phyloP scores from a whole-genome alignment of 2,888 invertebrate species.

The Dioctria rufipes region DNA sequence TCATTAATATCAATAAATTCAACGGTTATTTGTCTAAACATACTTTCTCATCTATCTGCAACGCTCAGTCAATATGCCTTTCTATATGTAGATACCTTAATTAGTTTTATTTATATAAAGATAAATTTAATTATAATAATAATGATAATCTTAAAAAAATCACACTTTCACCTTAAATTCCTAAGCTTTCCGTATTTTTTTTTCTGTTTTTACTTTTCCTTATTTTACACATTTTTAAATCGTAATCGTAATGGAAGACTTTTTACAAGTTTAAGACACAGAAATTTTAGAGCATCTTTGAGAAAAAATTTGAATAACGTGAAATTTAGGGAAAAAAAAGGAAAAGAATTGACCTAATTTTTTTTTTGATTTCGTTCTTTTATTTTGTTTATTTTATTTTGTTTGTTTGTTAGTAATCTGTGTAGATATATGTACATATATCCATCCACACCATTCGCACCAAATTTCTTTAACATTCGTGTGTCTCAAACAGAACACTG shows the following conservation, averaged over 20 bases:
- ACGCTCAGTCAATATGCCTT: conserved; percentile 13
- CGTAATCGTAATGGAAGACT: conserved; percentile 71
- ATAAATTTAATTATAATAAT: not conserved
- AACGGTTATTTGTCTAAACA: conserved; percentile 5
- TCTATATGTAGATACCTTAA: not conserved
- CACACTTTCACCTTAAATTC: conserved; percentile 24
- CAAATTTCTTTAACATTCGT: not conserved
- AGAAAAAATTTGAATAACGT: conserved; percentile 1
- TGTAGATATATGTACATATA: not conserved
- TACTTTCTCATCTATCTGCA: not conserved
- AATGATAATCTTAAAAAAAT: not conserved
- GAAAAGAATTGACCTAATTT: no score
- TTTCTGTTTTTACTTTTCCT: not conserved
- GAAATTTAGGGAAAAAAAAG: not conserved
- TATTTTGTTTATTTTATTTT: not conserved
- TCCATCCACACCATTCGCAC: not conserved
- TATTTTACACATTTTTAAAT: conserved; percentile 37
- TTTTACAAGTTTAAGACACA: conserved; percentile 72
- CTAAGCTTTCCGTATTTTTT: conserved; percentile 20
- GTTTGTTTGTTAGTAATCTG: not conserved
- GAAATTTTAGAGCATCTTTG: conserved; percentile 68
- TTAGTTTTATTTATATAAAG: no score
- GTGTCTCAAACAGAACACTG: conserved; percentile 13
- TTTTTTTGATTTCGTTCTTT: no score
- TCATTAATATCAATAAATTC: conserved; percentile 10